phyloP scores from a whole-genome alignment of 2,888 invertebrate genomes.

The Drosophila demipolita region DNA sequence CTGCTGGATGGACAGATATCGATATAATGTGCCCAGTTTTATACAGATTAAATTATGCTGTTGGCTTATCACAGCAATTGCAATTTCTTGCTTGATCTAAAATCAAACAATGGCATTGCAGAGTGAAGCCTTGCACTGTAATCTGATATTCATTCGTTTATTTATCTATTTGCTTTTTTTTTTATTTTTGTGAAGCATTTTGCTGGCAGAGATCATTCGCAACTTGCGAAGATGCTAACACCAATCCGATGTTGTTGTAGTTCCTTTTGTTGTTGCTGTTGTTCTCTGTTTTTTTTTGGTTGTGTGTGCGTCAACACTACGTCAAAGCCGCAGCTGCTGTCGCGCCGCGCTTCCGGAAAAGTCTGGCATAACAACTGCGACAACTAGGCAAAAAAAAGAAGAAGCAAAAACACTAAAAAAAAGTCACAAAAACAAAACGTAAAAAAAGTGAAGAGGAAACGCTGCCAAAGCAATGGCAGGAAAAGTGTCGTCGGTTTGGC shows the following conservation, averaged over 20 bases:
- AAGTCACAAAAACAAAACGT: conserved; percentile 12
- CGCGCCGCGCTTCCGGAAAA: conserved; percentile 82
- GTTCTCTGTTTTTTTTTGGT: conserved; percentile 26
- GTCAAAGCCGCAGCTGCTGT: conserved; percentile 76
- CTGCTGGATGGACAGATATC: neutral
- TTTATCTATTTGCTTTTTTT: conserved; percentile 17
- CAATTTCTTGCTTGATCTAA: neutral
- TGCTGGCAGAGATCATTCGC: conserved; percentile 66
- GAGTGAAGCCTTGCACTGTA: conserved; percentile 36
- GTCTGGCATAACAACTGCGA: conserved; percentile 69
- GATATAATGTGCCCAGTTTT: neutral
- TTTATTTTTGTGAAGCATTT: conserved; percentile 21
- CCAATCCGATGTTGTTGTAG: conserved; percentile 14
- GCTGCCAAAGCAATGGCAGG: conserved; percentile 66
- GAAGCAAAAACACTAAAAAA: conserved; percentile 1
- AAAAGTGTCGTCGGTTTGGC: conserved; percentile 74
- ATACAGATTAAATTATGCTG: neutral
- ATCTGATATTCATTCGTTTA: conserved; percentile 46
- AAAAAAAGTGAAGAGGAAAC: conserved; percentile 65
- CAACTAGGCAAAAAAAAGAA: conserved; percentile 44
- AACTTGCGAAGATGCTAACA: conserved; percentile 41
- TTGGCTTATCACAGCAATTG: neutral
- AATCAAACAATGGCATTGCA: conserved; percentile 3
- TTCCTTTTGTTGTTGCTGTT: conserved; percentile 18
- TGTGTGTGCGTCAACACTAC: conserved; percentile 74